Evolutionary conservation across 1,140 invertebrate species (phyloP), one percentile per base, ranked within the genome.

Genomic region (Zelostemma sp.): DNA sequence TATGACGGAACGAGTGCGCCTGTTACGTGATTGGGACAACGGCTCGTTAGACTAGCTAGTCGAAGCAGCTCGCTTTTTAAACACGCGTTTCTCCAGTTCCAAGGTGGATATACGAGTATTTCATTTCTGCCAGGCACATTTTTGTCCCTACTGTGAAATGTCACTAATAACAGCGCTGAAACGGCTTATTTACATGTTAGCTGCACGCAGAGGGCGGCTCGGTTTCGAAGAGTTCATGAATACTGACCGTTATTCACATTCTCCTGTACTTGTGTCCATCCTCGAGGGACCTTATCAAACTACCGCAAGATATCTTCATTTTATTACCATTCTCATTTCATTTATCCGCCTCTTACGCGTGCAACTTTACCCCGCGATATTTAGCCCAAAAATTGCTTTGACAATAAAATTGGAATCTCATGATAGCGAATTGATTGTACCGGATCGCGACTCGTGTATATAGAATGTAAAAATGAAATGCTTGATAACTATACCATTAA

Each of bases 131-230:
- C 68, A 71, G 53, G 40, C 51, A 17, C 17, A 75, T 73, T 76
- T 79, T 72, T 74, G 35, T 57, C n/a, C 40, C 31, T 49, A 38
- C 60, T 68, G 55, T 49, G 61, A 67, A 76, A 79, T 65, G 69
- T 71, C 72, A 71, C 76, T 80, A 80, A 81, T 80, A 80, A 79
- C 71, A 74, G 54, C 55, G 61, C 58, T 45, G 38, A 48, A 49
- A 62, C 57, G 17, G 68, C 66, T 79, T 77, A 79, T 80, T 80
- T 79, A 79, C 77, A 80, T 80, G 71, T 50, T 50, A 40, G 48
- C 58, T 57, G 33, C 57, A 72, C 61, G 58, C 50, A 51, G 56
- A 59, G 41, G 41, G 25, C 50, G 17, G 11, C 63, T 68, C 21
- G 35, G 59, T 40, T 16, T 14, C 28, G 50, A 64, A 70, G 59